Conservation (phyloP, 2,797 vertebrate genomes). For the Halcyon leucocephala region DNA sequence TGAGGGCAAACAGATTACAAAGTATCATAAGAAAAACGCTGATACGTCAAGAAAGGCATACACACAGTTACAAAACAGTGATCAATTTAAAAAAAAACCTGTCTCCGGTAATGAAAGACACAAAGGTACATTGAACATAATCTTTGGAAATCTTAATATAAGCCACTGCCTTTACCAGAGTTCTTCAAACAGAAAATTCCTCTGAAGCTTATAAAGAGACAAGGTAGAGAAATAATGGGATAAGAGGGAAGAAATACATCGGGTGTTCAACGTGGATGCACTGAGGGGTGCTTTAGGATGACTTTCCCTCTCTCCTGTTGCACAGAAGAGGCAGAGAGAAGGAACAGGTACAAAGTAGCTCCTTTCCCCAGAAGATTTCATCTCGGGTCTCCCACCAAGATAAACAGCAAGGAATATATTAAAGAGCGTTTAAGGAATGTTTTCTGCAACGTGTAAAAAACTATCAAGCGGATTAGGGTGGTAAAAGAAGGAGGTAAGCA, state of each 20-base stretch:
- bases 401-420: background rate
- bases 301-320: background rate
- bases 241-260: background rate
- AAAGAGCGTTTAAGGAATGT: background rate
- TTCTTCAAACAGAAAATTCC: background rate
- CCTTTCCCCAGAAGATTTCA: background rate
- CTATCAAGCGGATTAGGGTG: background rate
- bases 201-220: background rate
- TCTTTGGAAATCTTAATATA: background rate
- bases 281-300: background rate
- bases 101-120: background rate
- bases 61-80: fast-evolving
- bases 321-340: background rate
- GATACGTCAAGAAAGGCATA: background rate
- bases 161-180: background rate
- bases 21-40: background rate
- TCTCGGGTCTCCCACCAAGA: background rate
- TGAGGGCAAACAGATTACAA: background rate
- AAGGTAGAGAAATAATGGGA: background rate
- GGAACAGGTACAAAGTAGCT: fast-evolving
- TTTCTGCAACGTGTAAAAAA: background rate
- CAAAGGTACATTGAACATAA: background rate
- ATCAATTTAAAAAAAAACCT: background rate
- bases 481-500: background rate
- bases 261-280: background rate